Conservation (phyloP, 2,113 vertebrate genomes). For the Urocynchramus pylzowi region DNA sequence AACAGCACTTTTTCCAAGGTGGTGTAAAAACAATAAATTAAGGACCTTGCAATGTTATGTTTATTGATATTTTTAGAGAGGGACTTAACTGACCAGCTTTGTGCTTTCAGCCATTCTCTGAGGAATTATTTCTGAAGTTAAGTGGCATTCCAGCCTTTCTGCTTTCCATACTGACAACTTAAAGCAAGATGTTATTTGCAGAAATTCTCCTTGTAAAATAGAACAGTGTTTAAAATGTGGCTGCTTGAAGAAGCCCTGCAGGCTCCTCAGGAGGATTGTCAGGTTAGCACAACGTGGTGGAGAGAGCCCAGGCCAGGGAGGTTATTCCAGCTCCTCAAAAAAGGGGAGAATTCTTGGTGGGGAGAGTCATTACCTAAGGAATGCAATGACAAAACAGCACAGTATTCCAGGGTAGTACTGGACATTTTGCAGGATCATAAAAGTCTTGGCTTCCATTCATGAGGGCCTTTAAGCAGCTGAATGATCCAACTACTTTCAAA, state of each 20-base stretch:
- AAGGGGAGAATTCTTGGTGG: background rate
- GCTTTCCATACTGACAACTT: background rate
- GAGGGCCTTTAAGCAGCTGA: background rate
- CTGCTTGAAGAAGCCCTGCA: background rate
- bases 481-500: background rate
- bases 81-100: background rate
- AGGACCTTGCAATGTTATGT: background rate
- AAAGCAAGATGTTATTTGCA: background rate
- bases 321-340: background rate
- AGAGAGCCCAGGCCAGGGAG: background rate
- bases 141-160: background rate
- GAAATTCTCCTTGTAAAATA: background rate
- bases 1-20: background rate
- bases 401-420: background rate
- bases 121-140: background rate
- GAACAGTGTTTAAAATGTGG: background rate
- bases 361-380: slow-evolving; percentile 24
- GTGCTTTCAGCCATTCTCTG: background rate
- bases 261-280: background rate
- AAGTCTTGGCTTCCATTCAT: slow-evolving; percentile 2
- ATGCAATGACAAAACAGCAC: slow-evolving; percentile 37
- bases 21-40: background rate
- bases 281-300: background rate
- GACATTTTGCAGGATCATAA: slow-evolving; percentile 27
- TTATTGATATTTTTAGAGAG: background rate